These are phyloP conservation scores for Calephelis virginiensis DNA, from an alignment of 1,140 invertebrate genomes.

Conservation along the genomic window DNA sequence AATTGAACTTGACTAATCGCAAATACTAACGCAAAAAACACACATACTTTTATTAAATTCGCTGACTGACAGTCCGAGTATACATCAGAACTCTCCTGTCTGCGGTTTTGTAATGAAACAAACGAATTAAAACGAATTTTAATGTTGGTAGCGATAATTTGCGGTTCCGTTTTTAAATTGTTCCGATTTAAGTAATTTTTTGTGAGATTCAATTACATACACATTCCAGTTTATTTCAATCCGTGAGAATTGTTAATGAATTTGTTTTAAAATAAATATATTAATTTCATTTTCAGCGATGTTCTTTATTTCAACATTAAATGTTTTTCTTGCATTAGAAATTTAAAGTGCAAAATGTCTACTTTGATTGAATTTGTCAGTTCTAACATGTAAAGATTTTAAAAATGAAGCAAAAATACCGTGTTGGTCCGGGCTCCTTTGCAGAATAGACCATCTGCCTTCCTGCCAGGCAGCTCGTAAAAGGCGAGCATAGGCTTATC, in stretches of 20 bases:
- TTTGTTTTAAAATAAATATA: constrained; percentile 1
- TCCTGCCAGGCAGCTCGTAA: too few relatives aligned
- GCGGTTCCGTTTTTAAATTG: constrained; percentile 38
- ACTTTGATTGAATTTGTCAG: too few relatives aligned
- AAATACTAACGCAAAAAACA: too few relatives aligned
- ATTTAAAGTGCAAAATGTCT: too few relatives aligned
- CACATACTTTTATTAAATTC: too few relatives aligned
- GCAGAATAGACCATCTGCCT: too few relatives aligned
- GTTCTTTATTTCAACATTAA: neutral
- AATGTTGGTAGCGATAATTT: constrained; percentile 51
- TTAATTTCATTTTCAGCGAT: neutral
- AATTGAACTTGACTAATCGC: too few relatives aligned
- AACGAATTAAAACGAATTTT: constrained; percentile 49
- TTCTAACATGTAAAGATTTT: too few relatives aligned
- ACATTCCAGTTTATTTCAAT: neutral
- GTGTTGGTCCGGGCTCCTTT: too few relatives aligned
- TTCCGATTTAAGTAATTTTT: constrained; percentile 33
- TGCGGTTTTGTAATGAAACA: constrained; percentile 62
- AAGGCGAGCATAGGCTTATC: too few relatives aligned
- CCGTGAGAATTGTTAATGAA: constrained; percentile 7
- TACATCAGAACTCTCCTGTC: constrained; percentile 46
- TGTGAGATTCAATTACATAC: constrained; percentile 18
- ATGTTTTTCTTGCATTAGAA: too few relatives aligned
- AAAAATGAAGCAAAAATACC: too few relatives aligned
- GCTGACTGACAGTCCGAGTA: constrained; percentile 23